A percentile compares a stretch with the other conserved stretches of the same genome.
phyloP scores from a whole-genome alignment of 1,140 invertebrate species.

The Heterodera schachtii region DNA sequence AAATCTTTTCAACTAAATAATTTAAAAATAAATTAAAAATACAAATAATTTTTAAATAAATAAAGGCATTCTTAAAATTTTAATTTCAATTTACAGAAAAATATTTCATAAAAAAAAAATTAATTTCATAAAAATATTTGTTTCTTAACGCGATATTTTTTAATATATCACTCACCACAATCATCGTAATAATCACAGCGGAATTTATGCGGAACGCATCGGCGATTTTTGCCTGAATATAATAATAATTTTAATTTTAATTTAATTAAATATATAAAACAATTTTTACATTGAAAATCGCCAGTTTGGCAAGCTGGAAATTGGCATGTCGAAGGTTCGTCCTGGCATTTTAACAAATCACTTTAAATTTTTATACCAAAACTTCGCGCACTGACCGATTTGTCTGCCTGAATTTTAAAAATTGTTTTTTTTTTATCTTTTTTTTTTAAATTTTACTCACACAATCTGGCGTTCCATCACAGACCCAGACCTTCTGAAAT shows the following conservation, averaged over 20 bases:
- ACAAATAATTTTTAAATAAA: no score
- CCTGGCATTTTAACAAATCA: slow-evolving; percentile 72
- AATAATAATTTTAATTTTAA: not conserved
- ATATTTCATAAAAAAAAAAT: no score
- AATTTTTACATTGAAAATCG: slow-evolving; percentile 77
- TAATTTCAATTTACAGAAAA: no score
- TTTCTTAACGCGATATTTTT: no score
- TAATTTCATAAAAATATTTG: no score
- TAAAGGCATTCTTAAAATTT: no score
- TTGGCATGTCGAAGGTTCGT: slow-evolving; percentile 79
- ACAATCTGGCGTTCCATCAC: slow-evolving; percentile 70
- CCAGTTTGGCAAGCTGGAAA: slow-evolving; percentile 85
- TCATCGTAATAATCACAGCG: slow-evolving; percentile 69
- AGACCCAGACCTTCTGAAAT: slow-evolving; percentile 72
- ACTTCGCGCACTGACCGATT: slow-evolving; percentile 47
- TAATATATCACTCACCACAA: slow-evolving; percentile 47
- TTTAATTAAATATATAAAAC: not conserved
- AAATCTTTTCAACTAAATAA: no score
- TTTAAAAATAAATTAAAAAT: no score
- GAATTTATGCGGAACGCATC: slow-evolving; percentile 80
- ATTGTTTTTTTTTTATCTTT: not conserved
- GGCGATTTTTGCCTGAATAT: slow-evolving; percentile 76
- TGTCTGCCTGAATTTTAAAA: slow-evolving; percentile 14
- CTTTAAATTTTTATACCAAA: slow-evolving; percentile 38
- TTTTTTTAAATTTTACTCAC: slow-evolving; percentile 5